phyloP scores from a whole-genome alignment of 1,140 invertebrate genomes.

The Brachionus rotundiformis region DNA sequence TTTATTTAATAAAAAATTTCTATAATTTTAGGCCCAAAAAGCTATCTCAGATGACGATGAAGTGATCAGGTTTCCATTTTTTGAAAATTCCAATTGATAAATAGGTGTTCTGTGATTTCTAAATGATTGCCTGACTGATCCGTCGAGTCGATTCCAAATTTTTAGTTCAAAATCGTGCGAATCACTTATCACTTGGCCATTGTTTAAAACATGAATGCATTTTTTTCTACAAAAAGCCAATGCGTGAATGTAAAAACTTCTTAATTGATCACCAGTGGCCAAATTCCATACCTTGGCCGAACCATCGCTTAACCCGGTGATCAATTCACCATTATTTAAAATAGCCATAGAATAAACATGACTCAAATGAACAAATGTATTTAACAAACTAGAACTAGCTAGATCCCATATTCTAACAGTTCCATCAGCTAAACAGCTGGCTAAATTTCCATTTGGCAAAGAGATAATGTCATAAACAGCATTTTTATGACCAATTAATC shows the following conservation, averaged over 20 bases:
- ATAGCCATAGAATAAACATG: neutral
- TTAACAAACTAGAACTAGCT: neutral
- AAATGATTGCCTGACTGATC: neutral
- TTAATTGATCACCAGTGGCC: neutral
- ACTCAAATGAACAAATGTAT: neutral
- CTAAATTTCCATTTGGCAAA: conserved; percentile 21
- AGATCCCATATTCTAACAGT: conserved; percentile 2
- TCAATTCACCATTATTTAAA: neutral
- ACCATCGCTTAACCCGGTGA: neutral
- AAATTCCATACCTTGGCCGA: neutral
- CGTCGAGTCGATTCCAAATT: neutral
- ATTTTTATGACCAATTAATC: conserved; percentile 8
- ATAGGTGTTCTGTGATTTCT: neutral
- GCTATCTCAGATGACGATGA: neutral
- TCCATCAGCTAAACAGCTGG: neutral
- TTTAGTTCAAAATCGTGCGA: neutral
- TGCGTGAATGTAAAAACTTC: neutral
- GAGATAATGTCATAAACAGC: neutral
- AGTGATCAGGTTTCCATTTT: neutral
- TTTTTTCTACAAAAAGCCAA: neutral
- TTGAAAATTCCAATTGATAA: neutral
- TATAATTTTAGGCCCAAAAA: neutral
- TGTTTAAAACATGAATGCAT: neutral
- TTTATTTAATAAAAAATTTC: neutral
- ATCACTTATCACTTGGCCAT: neutral